These are phyloP conservation scores for Caracal caracal DNA, from an alignment of 2,113 vertebrate species.

Conservation along the genomic window DNA sequence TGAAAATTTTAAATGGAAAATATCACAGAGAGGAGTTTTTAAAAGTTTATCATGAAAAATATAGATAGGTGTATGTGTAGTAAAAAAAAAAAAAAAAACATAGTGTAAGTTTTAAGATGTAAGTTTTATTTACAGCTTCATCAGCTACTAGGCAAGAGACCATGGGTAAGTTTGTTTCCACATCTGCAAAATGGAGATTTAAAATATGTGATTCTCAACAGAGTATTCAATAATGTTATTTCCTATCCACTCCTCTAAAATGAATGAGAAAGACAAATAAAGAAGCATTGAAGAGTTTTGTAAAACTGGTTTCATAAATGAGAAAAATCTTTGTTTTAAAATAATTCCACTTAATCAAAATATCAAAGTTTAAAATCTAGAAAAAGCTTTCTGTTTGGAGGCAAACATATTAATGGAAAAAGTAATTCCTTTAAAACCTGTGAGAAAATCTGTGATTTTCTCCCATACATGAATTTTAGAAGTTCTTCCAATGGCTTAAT, in stretches of 20 bases:
- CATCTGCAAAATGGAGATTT: background rate
- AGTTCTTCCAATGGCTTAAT: background rate
- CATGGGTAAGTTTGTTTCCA: background rate
- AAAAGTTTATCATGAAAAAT: background rate
- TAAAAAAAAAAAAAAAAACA: background rate
- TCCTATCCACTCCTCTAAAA: background rate
- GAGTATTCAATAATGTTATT: background rate
- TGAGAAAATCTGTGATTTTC: constrained; percentile 21
- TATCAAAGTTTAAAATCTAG: background rate
- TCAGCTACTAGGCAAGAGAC: background rate
- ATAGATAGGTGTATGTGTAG: background rate
- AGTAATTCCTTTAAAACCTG: background rate
- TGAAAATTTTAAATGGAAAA: background rate
- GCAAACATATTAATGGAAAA: background rate
- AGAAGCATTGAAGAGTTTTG: background rate
- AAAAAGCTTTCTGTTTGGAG: background rate
- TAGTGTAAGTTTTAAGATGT: background rate
- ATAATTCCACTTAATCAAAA: background rate
- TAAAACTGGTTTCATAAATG: constrained; percentile 17
- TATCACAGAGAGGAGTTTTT: background rate
- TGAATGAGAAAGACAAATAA: background rate
- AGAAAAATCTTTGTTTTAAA: constrained; percentile 27
- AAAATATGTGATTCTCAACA: background rate
- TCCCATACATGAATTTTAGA: background rate
- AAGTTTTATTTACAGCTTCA: background rate